Percentiles rank a stretch among this genome's conserved stretches.
Conservation (phyloP, 2,113 vertebrate genomes). For the Panurus biarmicus region DNA sequence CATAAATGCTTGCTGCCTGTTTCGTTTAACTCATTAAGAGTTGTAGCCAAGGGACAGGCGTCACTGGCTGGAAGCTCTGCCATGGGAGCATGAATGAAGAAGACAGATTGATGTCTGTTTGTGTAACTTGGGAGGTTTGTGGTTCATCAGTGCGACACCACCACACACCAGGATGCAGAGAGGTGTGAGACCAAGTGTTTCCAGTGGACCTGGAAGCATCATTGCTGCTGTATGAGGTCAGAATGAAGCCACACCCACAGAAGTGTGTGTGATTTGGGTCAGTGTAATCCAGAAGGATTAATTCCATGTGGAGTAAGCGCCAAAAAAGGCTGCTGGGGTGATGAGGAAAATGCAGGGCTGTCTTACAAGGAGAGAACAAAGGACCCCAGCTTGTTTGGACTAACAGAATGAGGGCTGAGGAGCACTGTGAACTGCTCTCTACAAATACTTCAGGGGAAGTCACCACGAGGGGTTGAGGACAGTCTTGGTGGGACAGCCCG, state of each 20-base stretch:
- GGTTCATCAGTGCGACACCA: rapidly evolving
- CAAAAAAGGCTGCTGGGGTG: not conserved
- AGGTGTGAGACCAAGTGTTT: not conserved
- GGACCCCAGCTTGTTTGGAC: not conserved
- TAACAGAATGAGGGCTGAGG: not conserved
- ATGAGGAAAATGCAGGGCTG: not conserved
- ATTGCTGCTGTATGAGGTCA: not conserved
- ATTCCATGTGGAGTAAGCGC: not conserved
- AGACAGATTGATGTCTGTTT: not conserved
- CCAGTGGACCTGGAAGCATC: not conserved
- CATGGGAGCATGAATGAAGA: not conserved
- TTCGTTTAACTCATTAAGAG: not conserved
- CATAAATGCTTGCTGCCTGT: not conserved
- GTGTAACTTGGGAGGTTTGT: not conserved
- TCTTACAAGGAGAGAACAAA: not conserved
- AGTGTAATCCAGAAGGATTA: not conserved
- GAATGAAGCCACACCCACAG: rapidly evolving
- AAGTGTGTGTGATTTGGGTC: not conserved
- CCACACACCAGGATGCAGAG: not conserved
- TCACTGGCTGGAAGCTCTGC: not conserved
- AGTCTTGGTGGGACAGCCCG: not conserved
- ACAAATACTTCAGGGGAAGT: not conserved
- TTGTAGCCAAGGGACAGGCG: not conserved
- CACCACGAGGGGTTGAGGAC: not conserved
- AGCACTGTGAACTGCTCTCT: not conserved